Evolutionary conservation across 92 coral and sea anemone genomes (phyloP), one percentile per base, ranked within the genome.

Genomic region (Epizoanthus ramosus): DNA sequence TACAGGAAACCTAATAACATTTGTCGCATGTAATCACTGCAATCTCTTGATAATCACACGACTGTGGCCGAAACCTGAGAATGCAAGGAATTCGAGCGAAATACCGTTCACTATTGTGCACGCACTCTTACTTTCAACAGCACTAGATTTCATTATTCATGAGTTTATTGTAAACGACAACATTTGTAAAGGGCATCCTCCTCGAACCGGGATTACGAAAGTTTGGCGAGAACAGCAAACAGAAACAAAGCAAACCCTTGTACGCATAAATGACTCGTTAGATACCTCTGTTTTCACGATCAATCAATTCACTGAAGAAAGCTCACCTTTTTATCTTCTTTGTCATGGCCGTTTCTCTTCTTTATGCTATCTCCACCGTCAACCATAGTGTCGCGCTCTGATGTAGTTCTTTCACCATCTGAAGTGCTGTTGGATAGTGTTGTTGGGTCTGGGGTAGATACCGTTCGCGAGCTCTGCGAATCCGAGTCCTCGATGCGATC

Each of bases 131-230:
- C 87, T 84, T 68, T 88, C 88, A 75, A 79, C 56, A 71, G 47
- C 83, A 71, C 66, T 35, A 83, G 92, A 76, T 91, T 93, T 93
- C 95, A 93, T 93, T 91, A 91, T 91, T 93, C 88, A 91, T 91
- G 93, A 93, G 88, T 69, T 80, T 77, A 77, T 77, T 77, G 69
- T 77, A 69, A 77, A 77, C 82, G 71, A 77, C 82, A 77, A 77
- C 82, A 77, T 77, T 77, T 23, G 17, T 43, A 61, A 77, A 77
- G 61, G 82, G 68, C 37, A 61, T 47, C 71, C 56, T 39, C 71
- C 58, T 59, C 68, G 54, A 35, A 45, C 57, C 22, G 56, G 61
- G 79, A 72, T 72, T 22, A 59, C 28, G 50, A 57, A 21, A 77
- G 71, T 57, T 77, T 61, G 65, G 82, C 60, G 71, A 77, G 82